Base-by-base conservation (phyloP, 92 coral and sea anemone genomes). In the Palythoa grandiflora region DNA sequence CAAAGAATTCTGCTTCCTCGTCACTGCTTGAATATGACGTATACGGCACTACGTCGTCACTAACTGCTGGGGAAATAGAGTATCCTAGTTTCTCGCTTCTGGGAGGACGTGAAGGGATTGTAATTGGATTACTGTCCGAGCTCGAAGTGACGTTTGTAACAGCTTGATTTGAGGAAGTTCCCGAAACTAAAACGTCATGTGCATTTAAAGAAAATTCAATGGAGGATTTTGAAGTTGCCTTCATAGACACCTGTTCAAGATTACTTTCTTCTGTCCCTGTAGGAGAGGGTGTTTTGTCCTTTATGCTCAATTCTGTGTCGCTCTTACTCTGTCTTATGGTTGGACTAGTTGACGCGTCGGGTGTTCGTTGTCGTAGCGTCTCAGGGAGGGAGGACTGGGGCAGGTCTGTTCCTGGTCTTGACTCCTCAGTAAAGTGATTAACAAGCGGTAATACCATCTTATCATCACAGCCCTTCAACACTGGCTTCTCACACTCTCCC, bases 11-110 rank as follows among this genome's bases (percentile, higher is more conserved):
- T 38, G 90, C 93, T 40, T 97, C 99, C 84, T 97, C 99, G 44
- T 97, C 99, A 75, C 99, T 97, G 79, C 99, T 97, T 15, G 99
- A 97, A 70, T 97, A 97, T 20, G 99, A 97, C 16, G 96, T 96
- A 39, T 90, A 91, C 0, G 99, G 99, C 38, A 97, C 98, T 9
- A 87, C 88, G 73, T 88, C 87, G 0, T 86, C 96, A 6, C 89
- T 91, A 37, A 83, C 88, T n/a, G 89, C 87, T 3, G 98, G 98
- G 13, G 98, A 91, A 38, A 90, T 52, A 1, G 96, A 90, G 79
- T 89, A 95, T 13, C 88, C 90, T 14, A 90, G 91, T 61, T 94
- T 95, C 10, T 98, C 80, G 21, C 28, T 70, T 12, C 88, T 19
- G 10, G 83, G 86, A 15, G 90, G 9, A 15, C 92, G 74, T 1